Percentiles rank a stretch among this genome's conserved stretches.
These are phyloP conservation scores for Ascidia mentula DNA, from an alignment of 23 tunicate species.

Conservation along the genomic window DNA sequence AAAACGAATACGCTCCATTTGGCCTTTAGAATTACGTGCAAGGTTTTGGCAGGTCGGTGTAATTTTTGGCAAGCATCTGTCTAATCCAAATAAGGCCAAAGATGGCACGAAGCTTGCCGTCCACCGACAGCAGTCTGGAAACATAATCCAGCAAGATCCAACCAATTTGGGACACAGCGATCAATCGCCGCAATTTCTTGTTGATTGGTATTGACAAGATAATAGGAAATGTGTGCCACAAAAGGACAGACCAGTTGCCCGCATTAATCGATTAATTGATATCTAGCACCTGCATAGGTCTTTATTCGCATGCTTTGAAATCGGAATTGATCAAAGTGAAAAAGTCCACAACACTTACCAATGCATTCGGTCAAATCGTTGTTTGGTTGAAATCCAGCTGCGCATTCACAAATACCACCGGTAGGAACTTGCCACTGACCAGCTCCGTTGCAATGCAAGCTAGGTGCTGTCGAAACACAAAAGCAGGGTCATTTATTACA, in stretches of 20 bases:
- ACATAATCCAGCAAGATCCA: background rate
- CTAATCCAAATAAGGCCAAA: background rate
- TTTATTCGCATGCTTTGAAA: too few relatives aligned
- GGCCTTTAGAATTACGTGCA: too few relatives aligned
- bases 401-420: constrained; percentile 53
- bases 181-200: background rate
- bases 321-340: background rate
- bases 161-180: background rate
- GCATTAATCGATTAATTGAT: background rate
- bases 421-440: constrained; percentile 76
- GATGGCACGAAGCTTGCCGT: background rate
- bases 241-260: background rate
- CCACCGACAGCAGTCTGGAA: background rate
- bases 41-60: background rate
- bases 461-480: constrained; percentile 35
- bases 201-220: constrained; percentile 6
- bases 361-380: constrained; percentile 49
- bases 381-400: constrained; percentile 74
- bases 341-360: constrained; percentile 48
- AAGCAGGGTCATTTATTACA: background rate
- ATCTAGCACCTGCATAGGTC: too few relatives aligned
- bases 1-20: too few relatives aligned
- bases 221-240: constrained; percentile 8
- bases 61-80: background rate
- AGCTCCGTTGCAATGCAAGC: constrained; percentile 63